Evolutionary conservation across 2,888 invertebrate species (phyloP), one percentile per base, ranked within the genome.

Genomic region (Zygothrica quintamaculata): DNA sequence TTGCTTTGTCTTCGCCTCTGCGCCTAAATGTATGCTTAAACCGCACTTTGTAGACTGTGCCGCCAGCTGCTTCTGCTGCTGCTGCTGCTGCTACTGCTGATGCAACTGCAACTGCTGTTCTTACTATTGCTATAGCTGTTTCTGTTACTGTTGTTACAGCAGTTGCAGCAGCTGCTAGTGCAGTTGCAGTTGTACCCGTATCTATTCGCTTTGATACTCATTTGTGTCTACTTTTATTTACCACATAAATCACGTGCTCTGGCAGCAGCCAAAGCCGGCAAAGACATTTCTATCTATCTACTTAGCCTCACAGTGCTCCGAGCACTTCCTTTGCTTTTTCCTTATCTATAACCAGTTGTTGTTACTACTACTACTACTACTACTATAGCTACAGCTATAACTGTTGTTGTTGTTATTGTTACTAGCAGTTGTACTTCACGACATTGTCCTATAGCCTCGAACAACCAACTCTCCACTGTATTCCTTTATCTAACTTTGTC

Each of bases 231-330:
- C 77, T 74, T 82, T 82, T 87, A 85, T 87, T 85, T 86, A 81
- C 84, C 84, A 77, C 86, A 86, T 86, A 86, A 86, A 86, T 87
- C 87, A 87, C 73, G 68, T 80, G 74, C 70, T 71, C 51, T 69
- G 60, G 22, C 55, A 57, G 50, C 44, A 55, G 52, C 64, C 37
- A 51, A 59, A 59, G 71, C 67, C 53, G 57, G 50, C 66, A 66
- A 60, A 59, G 74, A 75, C 73, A 77, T 75, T 71, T 80, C 67
- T 69, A 75, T 76, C 68, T 79, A 71, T 78, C 77, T 74, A 77
- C 76, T 84, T 81, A 84, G 68, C 67, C 75, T 55, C 47, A 57
- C 67, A 74, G 50, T 64, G 75, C 66, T 52, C 43, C 42, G 40
- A 74, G 68, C 73, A 78, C 72, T 72, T 79, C 68, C 78, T 77